These are phyloP conservation scores for Patella pellucida DNA, from an alignment of 2,888 invertebrate species.

Conservation along the genomic window DNA sequence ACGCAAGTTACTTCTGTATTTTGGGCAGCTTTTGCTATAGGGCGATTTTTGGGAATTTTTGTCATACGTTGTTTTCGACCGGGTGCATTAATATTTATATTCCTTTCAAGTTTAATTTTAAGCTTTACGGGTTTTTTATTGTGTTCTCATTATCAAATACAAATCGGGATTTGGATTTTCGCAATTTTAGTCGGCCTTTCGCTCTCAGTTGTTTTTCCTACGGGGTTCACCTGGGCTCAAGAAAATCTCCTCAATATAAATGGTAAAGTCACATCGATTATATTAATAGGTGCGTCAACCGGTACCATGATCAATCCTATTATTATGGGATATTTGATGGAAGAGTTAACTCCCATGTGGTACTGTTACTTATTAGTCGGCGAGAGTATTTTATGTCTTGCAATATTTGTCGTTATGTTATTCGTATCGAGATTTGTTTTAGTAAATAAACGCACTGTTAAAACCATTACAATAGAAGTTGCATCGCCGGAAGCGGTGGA, in stretches of 20 bases:
- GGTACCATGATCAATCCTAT: slow-evolving; percentile 69
- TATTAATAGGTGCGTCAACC: slow-evolving; percentile 66
- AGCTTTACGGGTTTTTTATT: slow-evolving; percentile 40
- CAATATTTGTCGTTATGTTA: slow-evolving; percentile 43
- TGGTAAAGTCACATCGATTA: slow-evolving; percentile 66
- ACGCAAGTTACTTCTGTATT: slow-evolving; percentile 66
- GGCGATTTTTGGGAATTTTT: slow-evolving; percentile 66
- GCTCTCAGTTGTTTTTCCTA: slow-evolving; percentile 70
- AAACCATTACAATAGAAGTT: neutral
- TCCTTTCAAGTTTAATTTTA: slow-evolving; percentile 27
- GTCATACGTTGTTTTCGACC: slow-evolving; percentile 63
- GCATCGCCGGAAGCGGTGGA: too few species aligned
- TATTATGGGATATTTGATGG: slow-evolving; percentile 64
- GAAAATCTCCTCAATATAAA: slow-evolving; percentile 67
- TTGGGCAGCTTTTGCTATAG: slow-evolving; percentile 70
- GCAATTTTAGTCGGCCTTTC: slow-evolving; percentile 65
- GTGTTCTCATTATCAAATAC: slow-evolving; percentile 39
- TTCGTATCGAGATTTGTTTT: neutral
- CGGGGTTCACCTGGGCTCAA: slow-evolving; percentile 70
- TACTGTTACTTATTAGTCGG: slow-evolving; percentile 62
- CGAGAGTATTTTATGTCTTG: slow-evolving; percentile 44
- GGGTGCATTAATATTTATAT: slow-evolving; percentile 50
- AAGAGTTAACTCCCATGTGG: slow-evolving; percentile 57
- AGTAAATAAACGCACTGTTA: neutral
- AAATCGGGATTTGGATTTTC: slow-evolving; percentile 53